A percentile compares a stretch with the other conserved stretches of the same genome.
Conservation (phyloP, 2,888 invertebrate species). For the Aricia artaxerxes region DNA sequence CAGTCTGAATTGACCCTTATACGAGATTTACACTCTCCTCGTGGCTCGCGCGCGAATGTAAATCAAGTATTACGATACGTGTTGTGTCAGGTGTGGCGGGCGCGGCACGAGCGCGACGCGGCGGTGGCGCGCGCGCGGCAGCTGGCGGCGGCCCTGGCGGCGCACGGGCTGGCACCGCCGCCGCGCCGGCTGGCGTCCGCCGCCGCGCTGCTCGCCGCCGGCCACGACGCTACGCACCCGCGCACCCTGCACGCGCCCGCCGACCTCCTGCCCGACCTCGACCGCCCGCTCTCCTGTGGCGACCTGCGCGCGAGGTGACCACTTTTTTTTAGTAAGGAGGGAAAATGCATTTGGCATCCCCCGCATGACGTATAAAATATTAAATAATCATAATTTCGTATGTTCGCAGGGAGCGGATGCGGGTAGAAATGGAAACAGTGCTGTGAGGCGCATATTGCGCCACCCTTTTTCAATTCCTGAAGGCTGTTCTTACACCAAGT, state of each 20-base stretch:
- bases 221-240: slow-evolving; percentile 80
- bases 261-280: slow-evolving; percentile 72
- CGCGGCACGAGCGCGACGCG: slow-evolving; percentile 93
- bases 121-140: slow-evolving; percentile 91
- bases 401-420: slow-evolving; percentile 78
- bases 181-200: slow-evolving; percentile 84
- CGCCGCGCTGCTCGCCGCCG: slow-evolving; percentile 79
- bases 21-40: no score
- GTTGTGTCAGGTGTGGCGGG: slow-evolving; percentile 86
- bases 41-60: no score
- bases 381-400: not conserved
- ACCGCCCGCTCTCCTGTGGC: slow-evolving; percentile 74
- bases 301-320: slow-evolving; percentile 67
- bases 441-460: slow-evolving; percentile 85
- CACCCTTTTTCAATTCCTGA: slow-evolving; percentile 79
- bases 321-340: no score
- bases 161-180: slow-evolving; percentile 89
- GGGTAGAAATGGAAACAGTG: slow-evolving; percentile 96
- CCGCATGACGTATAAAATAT: no score
- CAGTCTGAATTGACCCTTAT: not conserved
- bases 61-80: not conserved
- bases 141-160: slow-evolving; percentile 91
- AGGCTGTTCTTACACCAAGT: slow-evolving; percentile 82
- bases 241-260: slow-evolving; percentile 68
- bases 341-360: no score